Conservation (phyloP, 1,140 invertebrate genomes). For the Bombus balteatus region DNA sequence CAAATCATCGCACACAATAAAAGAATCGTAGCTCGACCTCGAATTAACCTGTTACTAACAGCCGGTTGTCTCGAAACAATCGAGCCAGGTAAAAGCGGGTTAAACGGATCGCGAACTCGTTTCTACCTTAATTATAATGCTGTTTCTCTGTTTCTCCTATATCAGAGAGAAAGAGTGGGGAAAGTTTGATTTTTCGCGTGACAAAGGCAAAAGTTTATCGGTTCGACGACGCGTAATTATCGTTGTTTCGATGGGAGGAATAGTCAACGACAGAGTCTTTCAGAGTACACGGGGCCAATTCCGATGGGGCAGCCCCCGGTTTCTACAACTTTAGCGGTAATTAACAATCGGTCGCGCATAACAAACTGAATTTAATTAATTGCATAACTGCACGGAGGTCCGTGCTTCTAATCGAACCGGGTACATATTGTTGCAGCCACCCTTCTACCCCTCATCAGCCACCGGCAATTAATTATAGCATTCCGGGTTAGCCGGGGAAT, state of each 20-base stretch:
- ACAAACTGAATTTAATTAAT: conserved; percentile 70
- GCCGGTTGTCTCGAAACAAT: not conserved
- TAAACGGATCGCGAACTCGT: not conserved
- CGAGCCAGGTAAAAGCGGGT: not conserved
- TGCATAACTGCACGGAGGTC: conserved; percentile 66
- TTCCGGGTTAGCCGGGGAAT: conserved; percentile 75
- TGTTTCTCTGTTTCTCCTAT: not conserved
- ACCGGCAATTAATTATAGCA: conserved; percentile 77
- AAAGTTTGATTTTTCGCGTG: conserved; percentile 10
- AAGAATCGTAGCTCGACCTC: not conserved
- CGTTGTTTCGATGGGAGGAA: conserved; percentile 16
- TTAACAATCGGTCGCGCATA: conserved; percentile 67
- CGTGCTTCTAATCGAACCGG: conserved; percentile 63
- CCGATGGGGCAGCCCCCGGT: conserved; percentile 16
- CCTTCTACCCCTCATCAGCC: conserved; percentile 68
- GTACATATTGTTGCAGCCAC: conserved; percentile 69
- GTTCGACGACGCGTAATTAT: conserved; percentile 14
- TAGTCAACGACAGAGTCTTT: conserved; percentile 29
- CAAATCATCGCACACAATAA: not conserved
- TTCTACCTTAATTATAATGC: not conserved
- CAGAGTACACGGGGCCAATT: conserved; percentile 11
- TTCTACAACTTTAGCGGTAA: conserved; percentile 64
- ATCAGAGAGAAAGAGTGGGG: too few species aligned
- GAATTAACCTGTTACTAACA: not conserved
- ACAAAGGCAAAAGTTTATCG: conserved; percentile 4